These are phyloP conservation scores for Hemicrepidius hirtus DNA, from an alignment of 2,888 invertebrate genomes.

Conservation along the genomic window DNA sequence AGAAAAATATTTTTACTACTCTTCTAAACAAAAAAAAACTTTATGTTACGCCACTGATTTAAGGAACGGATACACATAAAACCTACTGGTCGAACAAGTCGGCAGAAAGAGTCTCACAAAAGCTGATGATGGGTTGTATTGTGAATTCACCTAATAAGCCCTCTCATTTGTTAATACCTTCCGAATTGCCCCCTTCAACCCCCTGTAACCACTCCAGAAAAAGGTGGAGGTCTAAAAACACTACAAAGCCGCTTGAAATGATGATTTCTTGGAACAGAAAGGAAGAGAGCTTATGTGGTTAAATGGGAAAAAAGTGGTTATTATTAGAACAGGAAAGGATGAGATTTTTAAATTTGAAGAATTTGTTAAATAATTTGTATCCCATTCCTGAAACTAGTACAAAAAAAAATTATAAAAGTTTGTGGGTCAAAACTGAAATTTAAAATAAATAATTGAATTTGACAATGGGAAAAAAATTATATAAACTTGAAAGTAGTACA, in stretches of 20 bases:
- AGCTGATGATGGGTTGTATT: slow-evolving; percentile 56
- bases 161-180: slow-evolving; percentile 55
- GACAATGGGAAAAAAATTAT: no score
- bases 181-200: slow-evolving; percentile 31
- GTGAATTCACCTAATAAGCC: slow-evolving; percentile 56
- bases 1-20: no score
- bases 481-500: background rate
- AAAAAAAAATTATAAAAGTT: no score
- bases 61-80: slow-evolving; percentile 38
- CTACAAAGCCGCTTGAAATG: slow-evolving; percentile 24
- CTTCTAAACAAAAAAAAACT: background rate
- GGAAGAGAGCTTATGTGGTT: background rate
- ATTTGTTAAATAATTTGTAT: background rate
- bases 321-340: no score
- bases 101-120: slow-evolving; percentile 49
- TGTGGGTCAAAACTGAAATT: no score
- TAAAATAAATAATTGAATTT: no score
- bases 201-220: slow-evolving; percentile 19
- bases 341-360: no score
- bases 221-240: slow-evolving; percentile 14
- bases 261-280: slow-evolving; percentile 4
- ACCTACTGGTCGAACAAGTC: slow-evolving; percentile 52
- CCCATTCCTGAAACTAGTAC: background rate
- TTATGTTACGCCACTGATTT: slow-evolving; percentile 27
- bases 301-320: background rate